Evolutionary conservation across 2,797 vertebrate genomes (phyloP).

Genomic region (Pseudocheirus occidentalis): DNA sequence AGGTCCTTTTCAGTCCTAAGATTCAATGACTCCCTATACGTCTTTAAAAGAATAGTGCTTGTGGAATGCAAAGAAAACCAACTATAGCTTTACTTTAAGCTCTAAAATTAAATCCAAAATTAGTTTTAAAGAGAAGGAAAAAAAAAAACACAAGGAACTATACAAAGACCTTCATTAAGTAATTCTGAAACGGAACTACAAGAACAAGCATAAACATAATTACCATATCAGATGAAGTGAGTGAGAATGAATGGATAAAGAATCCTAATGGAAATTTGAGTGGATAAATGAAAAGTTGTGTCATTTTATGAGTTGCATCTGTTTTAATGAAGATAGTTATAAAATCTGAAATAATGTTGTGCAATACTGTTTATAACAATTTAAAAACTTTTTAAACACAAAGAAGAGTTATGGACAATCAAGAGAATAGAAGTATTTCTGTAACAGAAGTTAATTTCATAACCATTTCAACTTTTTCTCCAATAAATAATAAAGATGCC

Average conservation of each 20-base stretch:
- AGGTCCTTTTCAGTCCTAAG: background rate
- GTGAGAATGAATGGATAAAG: background rate
- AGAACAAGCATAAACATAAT: background rate
- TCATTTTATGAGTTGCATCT: background rate
- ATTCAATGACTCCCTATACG: background rate
- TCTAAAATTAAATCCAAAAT: slow-evolving; percentile 13
- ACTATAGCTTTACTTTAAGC: background rate
- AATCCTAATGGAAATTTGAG: background rate
- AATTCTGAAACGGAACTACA: background rate
- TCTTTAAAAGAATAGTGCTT: slow-evolving; percentile 32
- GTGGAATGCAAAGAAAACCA: slow-evolving; percentile 18
- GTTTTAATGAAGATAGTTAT: background rate
- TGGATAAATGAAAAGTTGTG: background rate
- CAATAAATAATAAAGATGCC: slow-evolving; percentile 41
- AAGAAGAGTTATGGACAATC: background rate
- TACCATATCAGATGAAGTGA: background rate
- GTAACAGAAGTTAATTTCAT: background rate
- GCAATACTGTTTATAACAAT: background rate
- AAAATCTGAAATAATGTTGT: background rate
- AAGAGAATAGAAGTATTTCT: background rate
- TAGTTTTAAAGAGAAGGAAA: slow-evolving; percentile 13
- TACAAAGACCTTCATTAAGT: background rate
- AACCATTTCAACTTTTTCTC: slow-evolving; percentile 27
- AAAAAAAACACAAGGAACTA: background rate
- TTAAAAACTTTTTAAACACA: background rate